Conservation (phyloP, 2,888 invertebrate genomes). For the Euplagia quadripunctaria region DNA sequence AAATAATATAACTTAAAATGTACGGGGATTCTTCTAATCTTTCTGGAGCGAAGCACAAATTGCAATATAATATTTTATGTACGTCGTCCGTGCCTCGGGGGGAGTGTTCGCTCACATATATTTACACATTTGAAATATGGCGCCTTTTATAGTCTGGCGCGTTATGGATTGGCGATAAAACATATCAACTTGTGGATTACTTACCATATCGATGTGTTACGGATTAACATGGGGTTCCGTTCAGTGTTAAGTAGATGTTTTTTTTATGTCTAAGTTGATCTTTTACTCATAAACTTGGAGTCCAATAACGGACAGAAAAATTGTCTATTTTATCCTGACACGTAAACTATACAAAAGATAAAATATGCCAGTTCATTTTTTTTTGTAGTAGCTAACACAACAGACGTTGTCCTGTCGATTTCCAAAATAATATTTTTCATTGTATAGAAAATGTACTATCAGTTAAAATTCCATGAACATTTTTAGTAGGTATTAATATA, state of each 20-base stretch:
- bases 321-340: background rate
- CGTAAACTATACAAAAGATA: background rate
- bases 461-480: too few relatives aligned
- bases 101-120: constrained; percentile 65
- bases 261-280: background rate
- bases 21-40: constrained; percentile 60
- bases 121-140: constrained; percentile 82
- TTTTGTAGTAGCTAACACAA: too few relatives aligned
- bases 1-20: constrained; percentile 54
- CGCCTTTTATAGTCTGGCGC: constrained; percentile 75
- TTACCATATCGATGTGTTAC: constrained; percentile 31
- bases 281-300: background rate
- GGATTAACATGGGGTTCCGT: background rate
- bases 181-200: constrained; percentile 59
- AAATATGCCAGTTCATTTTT: background rate
- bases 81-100: constrained; percentile 54
- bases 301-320: background rate
- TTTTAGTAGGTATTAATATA: too few relatives aligned
- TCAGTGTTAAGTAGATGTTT: background rate
- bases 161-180: constrained; percentile 82
- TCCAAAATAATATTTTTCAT: too few relatives aligned
- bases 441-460: too few relatives aligned
- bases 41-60: constrained; percentile 66
- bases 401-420: too few relatives aligned
- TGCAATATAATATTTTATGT: constrained; percentile 77